Evolutionary conservation across 2,888 invertebrate species (phyloP).

Genomic region (Branchellion lobata): DNA sequence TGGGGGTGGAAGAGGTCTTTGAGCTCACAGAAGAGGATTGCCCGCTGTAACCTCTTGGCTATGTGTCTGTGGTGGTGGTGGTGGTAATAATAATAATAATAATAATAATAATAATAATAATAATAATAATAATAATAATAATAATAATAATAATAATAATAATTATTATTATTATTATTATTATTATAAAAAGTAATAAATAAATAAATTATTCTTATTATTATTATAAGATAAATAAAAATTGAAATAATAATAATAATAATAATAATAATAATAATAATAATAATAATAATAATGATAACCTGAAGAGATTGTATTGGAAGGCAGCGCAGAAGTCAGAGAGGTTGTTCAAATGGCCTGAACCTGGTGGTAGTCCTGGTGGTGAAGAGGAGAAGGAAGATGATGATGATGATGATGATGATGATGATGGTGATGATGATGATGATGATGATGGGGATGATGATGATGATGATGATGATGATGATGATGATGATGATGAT

Average conservation of each 20-base stretch:
- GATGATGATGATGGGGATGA: too few relatives aligned
- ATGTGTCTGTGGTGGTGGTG: slow-evolving; percentile 67
- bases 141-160: background rate
- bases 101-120: background rate
- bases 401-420: too few relatives aligned
- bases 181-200: background rate
- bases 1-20: slow-evolving; percentile 68
- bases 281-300: background rate
- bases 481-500: slow-evolving; percentile 17
- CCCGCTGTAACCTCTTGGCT: slow-evolving; percentile 78
- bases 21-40: slow-evolving; percentile 70
- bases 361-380: slow-evolving; percentile 44
- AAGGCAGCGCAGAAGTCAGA: slow-evolving; percentile 82
- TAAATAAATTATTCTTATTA: background rate
- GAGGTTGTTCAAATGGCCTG: slow-evolving; percentile 69
- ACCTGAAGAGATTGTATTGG: slow-evolving; percentile 70
- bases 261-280: background rate
- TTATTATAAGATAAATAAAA: background rate
- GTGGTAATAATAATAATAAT: background rate
- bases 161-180: background rate
- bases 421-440: too few relatives aligned
- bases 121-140: background rate
- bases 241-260: background rate
- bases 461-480: background rate
- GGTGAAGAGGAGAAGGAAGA: background rate